These are phyloP conservation scores for Hemiprocne comata DNA, from an alignment of 2,113 vertebrate genomes.

Conservation along the genomic window DNA sequence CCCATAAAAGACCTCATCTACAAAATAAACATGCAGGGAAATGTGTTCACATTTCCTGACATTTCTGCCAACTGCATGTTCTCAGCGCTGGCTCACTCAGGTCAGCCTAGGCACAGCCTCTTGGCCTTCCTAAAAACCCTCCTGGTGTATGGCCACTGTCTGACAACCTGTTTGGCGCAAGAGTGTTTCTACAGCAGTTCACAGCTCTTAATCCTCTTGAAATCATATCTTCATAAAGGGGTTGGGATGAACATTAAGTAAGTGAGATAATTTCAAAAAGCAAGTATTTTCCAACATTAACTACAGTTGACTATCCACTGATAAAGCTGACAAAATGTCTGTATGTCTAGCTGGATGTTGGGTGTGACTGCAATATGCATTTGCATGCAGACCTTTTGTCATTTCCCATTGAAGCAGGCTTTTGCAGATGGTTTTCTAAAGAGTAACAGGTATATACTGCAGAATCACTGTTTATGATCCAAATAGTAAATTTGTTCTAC, in stretches of 20 bases:
- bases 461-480: neutral
- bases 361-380: neutral
- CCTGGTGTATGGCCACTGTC: accelerated
- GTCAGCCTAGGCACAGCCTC: neutral
- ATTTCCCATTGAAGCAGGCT: neutral
- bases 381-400: neutral
- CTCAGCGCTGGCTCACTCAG: accelerated
- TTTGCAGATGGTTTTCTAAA: neutral
- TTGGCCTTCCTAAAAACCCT: neutral
- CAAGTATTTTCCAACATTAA: neutral
- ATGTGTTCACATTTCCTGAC: accelerated
- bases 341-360: neutral
- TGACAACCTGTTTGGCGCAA: neutral
- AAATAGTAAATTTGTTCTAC: neutral
- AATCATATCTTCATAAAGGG: neutral
- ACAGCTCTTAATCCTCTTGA: neutral
- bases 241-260: neutral
- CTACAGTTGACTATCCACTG: neutral
- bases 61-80: neutral
- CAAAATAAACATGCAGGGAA: neutral
- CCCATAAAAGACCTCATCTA: neutral
- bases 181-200: neutral
- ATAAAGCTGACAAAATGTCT: neutral
- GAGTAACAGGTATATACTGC: neutral
- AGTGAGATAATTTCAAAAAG: neutral